Evolutionary conservation across 2,888 invertebrate genomes (phyloP).

Genomic region (Alentia gelatinosa): DNA sequence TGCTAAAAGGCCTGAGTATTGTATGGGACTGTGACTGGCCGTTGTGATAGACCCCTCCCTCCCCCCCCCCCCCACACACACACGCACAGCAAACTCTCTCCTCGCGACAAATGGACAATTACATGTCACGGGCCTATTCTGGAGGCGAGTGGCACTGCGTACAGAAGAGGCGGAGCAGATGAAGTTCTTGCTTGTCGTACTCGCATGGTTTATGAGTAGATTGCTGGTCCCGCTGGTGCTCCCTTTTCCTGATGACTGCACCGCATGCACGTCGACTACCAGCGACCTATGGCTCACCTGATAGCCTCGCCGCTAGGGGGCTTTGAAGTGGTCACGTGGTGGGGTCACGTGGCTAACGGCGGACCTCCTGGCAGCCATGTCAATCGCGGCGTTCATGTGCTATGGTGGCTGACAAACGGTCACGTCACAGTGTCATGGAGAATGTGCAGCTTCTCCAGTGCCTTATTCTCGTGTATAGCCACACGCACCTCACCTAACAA

Average conservation of each 20-base stretch:
- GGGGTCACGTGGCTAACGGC: neutral
- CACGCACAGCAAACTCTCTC: too few relatives aligned
- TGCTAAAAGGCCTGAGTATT: too few relatives aligned
- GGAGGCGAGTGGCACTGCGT: neutral
- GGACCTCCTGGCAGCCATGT: neutral
- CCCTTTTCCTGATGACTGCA: neutral
- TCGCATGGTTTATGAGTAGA: too few relatives aligned
- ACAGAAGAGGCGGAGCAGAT: neutral
- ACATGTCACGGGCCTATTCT: neutral
- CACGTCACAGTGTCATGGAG: neutral
- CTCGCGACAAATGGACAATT: neutral
- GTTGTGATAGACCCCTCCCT: too few relatives aligned
- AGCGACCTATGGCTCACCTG: conserved; percentile 28
- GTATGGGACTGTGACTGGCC: too few relatives aligned
- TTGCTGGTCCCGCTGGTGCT: neutral
- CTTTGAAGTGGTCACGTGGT: conserved; percentile 17
- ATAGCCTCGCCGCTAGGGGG: too few relatives aligned
- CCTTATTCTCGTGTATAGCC: neutral
- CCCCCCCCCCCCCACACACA: too few relatives aligned
- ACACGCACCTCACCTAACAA: neutral
- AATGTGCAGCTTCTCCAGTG: neutral
- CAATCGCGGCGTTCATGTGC: neutral
- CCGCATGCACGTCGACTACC: neutral
- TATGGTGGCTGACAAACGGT: neutral
- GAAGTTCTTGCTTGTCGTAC: too few relatives aligned